phyloP scores from a whole-genome alignment of 37 sponge, comb jelly and placozoan genomes.

The Ianthella basta region DNA sequence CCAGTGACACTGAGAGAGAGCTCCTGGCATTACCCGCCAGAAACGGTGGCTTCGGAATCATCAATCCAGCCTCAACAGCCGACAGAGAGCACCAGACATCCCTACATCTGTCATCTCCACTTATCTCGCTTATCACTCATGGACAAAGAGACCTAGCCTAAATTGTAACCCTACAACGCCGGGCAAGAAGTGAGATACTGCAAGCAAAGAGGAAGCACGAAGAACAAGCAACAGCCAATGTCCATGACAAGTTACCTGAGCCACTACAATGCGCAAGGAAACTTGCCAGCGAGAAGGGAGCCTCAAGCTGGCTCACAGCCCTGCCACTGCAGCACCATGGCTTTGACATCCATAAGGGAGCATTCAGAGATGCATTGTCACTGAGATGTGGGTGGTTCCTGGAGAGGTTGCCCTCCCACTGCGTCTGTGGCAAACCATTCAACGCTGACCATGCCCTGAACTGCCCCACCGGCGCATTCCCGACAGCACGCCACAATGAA shows the following conservation, averaged over 20 bases:
- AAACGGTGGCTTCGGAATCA: no score
- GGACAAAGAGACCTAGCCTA: no score
- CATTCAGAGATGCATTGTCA: neutral
- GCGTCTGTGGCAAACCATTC: neutral
- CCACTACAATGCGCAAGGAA: neutral
- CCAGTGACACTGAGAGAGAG: no score
- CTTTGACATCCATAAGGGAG: neutral
- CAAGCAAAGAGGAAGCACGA: no score
- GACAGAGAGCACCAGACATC: no score
- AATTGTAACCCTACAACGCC: no score
- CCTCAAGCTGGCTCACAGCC: conserved; percentile 16
- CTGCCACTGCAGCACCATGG: neutral
- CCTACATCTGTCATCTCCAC: no score
- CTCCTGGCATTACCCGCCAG: no score
- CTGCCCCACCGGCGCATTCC: neutral
- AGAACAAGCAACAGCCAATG: no score
- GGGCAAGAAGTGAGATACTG: no score
- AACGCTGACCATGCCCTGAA: neutral
- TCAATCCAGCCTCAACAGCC: no score
- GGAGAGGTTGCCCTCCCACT: neutral
- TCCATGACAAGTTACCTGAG: neutral
- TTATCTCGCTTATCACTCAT: no score
- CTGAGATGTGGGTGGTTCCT: neutral
- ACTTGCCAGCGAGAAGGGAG: neutral
- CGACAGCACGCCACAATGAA: conserved; percentile 9